These are phyloP conservation scores for Drosophila pectinifera DNA, from an alignment of 1,140 invertebrate species.

Conservation along the genomic window DNA sequence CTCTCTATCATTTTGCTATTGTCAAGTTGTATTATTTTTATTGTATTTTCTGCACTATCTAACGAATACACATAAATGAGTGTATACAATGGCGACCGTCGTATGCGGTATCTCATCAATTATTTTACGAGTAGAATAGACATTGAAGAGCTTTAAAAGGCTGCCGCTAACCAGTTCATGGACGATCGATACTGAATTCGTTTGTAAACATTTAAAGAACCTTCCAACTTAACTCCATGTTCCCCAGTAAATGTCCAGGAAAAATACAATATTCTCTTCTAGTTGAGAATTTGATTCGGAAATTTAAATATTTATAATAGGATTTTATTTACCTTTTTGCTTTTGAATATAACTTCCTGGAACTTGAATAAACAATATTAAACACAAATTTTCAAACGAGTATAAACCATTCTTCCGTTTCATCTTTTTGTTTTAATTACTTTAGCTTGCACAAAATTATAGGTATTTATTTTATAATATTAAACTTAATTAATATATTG, in stretches of 20 bases:
- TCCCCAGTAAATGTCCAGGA: not conserved
- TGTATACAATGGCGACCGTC: conserved; percentile 19
- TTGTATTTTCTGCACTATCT: conserved; percentile 30
- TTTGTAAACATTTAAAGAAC: not conserved
- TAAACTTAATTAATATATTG: too few relatives aligned
- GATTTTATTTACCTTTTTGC: not conserved
- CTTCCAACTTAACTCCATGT: not conserved
- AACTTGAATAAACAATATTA: not conserved
- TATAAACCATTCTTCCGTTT: not conserved
- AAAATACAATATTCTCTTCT: too few relatives aligned
- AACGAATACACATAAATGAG: conserved; percentile 7
- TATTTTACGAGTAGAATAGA: conserved; percentile 41
- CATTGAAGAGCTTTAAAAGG: conserved; percentile 51
- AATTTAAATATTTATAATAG: not conserved
- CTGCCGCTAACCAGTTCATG: conserved; percentile 7
- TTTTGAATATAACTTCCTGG: not conserved
- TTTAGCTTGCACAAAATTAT: not conserved
- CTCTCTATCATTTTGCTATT: conserved; percentile 21
- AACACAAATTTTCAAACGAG: not conserved
- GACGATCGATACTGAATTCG: not conserved
- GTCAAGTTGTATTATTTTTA: conserved; percentile 30
- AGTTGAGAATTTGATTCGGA: too few relatives aligned
- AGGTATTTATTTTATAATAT: not conserved
- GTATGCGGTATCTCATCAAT: conserved; percentile 59
- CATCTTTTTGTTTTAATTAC: not conserved